A percentile compares a stretch with the other conserved stretches of the same genome.
Evolutionary conservation across 2,888 invertebrate species (phyloP).

Genomic region (Scrobipalpa costella): DNA sequence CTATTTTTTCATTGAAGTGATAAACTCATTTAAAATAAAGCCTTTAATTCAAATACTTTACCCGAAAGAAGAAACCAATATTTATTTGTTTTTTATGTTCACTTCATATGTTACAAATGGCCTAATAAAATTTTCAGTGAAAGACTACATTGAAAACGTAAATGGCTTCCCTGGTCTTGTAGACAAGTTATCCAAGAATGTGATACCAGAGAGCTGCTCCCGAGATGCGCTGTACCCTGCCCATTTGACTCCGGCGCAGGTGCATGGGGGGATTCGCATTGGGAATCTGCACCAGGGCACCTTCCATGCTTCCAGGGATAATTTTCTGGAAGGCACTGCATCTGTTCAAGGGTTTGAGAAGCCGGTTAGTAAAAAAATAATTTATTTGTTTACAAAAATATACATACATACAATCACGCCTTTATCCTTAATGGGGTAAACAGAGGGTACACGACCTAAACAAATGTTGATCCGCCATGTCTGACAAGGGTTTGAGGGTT

Average conservation of each 20-base stretch:
- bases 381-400: too few species aligned
- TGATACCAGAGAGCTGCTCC: constrained; percentile 80
- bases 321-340: constrained; percentile 95
- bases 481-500: too few species aligned
- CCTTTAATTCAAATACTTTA: too few species aligned
- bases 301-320: constrained; percentile 93
- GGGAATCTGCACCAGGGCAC: constrained; percentile 90
- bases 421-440: too few species aligned
- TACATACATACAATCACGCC: too few species aligned
- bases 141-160: constrained; percentile 89
- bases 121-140: constrained; percentile 64
- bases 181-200: constrained; percentile 90
- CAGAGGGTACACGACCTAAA: too few species aligned
- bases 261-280: constrained; percentile 89
- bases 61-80: too few species aligned
- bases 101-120: neutral
- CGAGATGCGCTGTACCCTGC: constrained; percentile 89
- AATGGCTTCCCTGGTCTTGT: constrained; percentile 84
- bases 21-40: too few species aligned
- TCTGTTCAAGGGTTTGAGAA: constrained; percentile 90
- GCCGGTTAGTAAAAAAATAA: constrained; percentile 82
- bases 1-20: too few species aligned
- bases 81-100: neutral
- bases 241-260: constrained; percentile 88
- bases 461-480: too few species aligned